Conservation (phyloP, 1,140 invertebrate genomes). For the Orussus abietinus region DNA sequence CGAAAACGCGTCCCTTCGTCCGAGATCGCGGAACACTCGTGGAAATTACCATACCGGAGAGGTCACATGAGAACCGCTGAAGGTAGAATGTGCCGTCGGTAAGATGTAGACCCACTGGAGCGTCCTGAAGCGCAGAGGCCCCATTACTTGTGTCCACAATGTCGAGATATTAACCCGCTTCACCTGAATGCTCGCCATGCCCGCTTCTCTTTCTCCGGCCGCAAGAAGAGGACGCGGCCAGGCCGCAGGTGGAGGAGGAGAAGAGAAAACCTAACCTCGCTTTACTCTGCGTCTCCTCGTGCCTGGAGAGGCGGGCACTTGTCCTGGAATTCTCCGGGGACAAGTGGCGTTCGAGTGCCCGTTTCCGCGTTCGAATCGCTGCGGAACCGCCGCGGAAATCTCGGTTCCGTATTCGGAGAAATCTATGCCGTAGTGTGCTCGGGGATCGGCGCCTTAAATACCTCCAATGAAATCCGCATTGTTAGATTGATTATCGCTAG, state of each 20-base stretch:
- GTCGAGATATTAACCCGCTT: conserved; percentile 50
- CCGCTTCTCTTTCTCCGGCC: conserved; percentile 21
- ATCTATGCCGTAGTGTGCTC: no score
- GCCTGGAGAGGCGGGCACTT: conserved; percentile 34
- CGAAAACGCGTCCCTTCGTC: no score
- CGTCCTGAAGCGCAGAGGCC: conserved; percentile 32
- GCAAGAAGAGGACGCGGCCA: conserved; percentile 4
- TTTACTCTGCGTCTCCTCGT: conserved; percentile 29
- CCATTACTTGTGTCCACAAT: conserved; percentile 51
- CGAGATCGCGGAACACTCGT: no score
- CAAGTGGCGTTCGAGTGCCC: conserved; percentile 25
- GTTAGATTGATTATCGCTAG: no score
- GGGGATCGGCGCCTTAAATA: no score
- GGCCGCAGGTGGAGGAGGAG: conserved; percentile 22
- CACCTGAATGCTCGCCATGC: conserved; percentile 36
- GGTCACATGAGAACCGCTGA: background rate
- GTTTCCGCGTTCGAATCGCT: conserved; percentile 8
- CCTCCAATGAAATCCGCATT: no score
- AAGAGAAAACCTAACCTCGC: conserved; percentile 35
- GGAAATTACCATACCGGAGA: no score
- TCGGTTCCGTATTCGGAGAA: no score
- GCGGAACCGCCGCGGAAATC: conserved; percentile 8
- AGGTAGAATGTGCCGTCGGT: no score
- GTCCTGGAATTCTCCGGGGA: conserved; percentile 46
- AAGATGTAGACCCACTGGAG: conserved; percentile 32